Percentiles rank a stretch among this genome's conserved stretches.
Evolutionary conservation across 2,888 invertebrate genomes (phyloP).

Genomic region (Pseudolycoriella hygida): DNA sequence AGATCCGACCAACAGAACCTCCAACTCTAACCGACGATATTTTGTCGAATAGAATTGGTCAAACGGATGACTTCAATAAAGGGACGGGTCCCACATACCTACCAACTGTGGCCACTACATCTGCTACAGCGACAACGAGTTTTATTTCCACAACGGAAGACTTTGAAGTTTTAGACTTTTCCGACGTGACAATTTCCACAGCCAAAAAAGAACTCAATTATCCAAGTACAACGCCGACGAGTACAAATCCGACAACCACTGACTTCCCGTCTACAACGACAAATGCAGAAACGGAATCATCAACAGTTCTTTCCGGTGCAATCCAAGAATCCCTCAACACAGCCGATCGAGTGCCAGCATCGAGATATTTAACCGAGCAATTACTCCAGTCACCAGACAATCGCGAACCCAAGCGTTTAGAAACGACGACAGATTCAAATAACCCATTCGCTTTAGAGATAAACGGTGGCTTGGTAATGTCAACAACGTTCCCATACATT

Average conservation of each 20-base stretch:
- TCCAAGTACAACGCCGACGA: slow-evolving; percentile 15
- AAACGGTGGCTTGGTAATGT: slow-evolving; percentile 27
- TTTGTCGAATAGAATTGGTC: slow-evolving; percentile 4
- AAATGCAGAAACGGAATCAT: slow-evolving; percentile 13
- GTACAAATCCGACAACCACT: slow-evolving; percentile 16
- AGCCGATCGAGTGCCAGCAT: slow-evolving; percentile 13
- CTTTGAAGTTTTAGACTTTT: slow-evolving; percentile 61
- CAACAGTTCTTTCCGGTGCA: slow-evolving; percentile 7
- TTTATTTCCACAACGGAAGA: slow-evolving; percentile 38
- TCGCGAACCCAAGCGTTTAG: slow-evolving; percentile 14
- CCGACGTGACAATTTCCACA: slow-evolving; percentile 41
- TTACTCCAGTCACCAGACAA: slow-evolving; percentile 9
- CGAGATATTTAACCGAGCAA: slow-evolving; percentile 11
- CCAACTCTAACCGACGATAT: slow-evolving; percentile 23
- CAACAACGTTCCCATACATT: slow-evolving; percentile 25
- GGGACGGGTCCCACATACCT: slow-evolving; percentile 22
- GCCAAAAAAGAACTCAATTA: slow-evolving; percentile 26
- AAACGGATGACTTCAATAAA: slow-evolving; percentile 9
- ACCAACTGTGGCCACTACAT: slow-evolving; percentile 16
- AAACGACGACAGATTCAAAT: slow-evolving; percentile 19
- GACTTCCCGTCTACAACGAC: slow-evolving; percentile 8
- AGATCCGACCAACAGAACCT: slow-evolving; percentile 64
- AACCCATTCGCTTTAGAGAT: slow-evolving; percentile 31
- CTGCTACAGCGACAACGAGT: slow-evolving; percentile 11
- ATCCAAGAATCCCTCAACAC: slow-evolving; percentile 1